Conservation (phyloP, 2,888 invertebrate genomes). For the Beris morrisii region DNA sequence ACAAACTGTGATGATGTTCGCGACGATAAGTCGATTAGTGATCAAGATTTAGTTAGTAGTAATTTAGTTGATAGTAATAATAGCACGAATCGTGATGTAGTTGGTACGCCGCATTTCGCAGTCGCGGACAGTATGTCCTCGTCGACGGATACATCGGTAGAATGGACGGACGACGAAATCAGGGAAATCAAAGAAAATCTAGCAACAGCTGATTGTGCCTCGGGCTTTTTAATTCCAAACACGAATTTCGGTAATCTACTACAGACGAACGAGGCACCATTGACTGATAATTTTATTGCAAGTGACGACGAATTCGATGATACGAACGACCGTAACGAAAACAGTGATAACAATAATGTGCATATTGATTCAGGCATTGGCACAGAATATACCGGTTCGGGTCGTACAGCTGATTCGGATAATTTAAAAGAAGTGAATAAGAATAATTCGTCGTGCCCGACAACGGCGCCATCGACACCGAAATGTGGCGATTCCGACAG, state of each 20-base stretch:
- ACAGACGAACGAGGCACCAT: slow-evolving; percentile 54
- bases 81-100: slow-evolving; percentile 21
- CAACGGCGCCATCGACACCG: slow-evolving; percentile 16
- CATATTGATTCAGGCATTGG: slow-evolving; percentile 47
- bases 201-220: slow-evolving; percentile 52
- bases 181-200: slow-evolving; percentile 46
- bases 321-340: slow-evolving; percentile 10
- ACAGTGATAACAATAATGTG: slow-evolving; percentile 27
- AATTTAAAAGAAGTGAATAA: slow-evolving; percentile 34
- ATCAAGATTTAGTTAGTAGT: slow-evolving; percentile 43
- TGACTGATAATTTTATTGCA: slow-evolving; percentile 55
- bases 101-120: slow-evolving; percentile 26
- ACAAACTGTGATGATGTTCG: slow-evolving; percentile 41
- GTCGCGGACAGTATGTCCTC: slow-evolving; percentile 43
- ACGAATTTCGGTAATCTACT: slow-evolving; percentile 56
- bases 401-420: slow-evolving; percentile 65
- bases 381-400: slow-evolving; percentile 72
- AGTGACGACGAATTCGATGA: slow-evolving; percentile 49
- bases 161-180: slow-evolving; percentile 49
- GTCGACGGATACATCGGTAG: slow-evolving; percentile 42
- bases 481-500: neutral
- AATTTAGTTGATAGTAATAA: slow-evolving; percentile 39
- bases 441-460: slow-evolving; percentile 23
- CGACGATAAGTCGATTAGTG: slow-evolving; percentile 42
- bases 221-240: slow-evolving; percentile 56